Percentiles rank a stretch among this genome's conserved stretches.
Evolutionary conservation across 2,888 invertebrate species (phyloP).

Genomic region (Eledone cirrhosa): DNA sequence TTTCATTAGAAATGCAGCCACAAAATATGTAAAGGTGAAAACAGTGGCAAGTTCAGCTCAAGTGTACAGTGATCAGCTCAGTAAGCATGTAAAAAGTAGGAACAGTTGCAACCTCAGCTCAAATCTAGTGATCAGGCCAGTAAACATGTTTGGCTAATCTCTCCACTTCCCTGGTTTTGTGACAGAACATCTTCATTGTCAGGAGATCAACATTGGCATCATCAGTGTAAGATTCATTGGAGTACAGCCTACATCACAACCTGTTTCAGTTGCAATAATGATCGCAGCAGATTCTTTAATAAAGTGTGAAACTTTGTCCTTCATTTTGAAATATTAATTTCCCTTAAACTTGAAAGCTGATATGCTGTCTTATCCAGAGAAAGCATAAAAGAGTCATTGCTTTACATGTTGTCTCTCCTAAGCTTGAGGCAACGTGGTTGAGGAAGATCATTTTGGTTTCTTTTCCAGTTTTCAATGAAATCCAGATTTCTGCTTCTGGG

Average conservation of each 20-base stretch:
- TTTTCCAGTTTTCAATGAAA: slow-evolving; percentile 12
- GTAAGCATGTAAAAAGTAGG: too few species aligned
- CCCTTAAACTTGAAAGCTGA: slow-evolving; percentile 19
- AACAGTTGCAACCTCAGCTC: too few species aligned
- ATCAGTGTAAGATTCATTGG: not conserved
- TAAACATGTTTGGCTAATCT: not conserved
- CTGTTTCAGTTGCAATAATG: not conserved
- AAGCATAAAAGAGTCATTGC: slow-evolving; percentile 34
- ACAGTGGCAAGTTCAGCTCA: too few species aligned
- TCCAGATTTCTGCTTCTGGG: slow-evolving; percentile 4
- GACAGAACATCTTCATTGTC: slow-evolving; percentile 3
- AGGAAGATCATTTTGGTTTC: slow-evolving; percentile 33
- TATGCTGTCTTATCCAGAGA: slow-evolving; percentile 37
- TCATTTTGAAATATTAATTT: not conserved
- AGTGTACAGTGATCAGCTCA: too few species aligned
- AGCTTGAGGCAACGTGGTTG: slow-evolving; percentile 31
- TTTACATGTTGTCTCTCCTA: slow-evolving; percentile 36
- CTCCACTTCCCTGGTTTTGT: slow-evolving; percentile 5
- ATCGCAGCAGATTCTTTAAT: not conserved
- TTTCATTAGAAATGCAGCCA: too few species aligned
- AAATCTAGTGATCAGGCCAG: too few species aligned
- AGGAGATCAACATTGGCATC: not conserved
- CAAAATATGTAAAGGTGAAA: too few species aligned
- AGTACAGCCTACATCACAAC: slow-evolving; percentile 9
- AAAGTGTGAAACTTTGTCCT: not conserved